phyloP scores from a whole-genome alignment of 2,888 invertebrate species.

The Cheilosia soror region DNA sequence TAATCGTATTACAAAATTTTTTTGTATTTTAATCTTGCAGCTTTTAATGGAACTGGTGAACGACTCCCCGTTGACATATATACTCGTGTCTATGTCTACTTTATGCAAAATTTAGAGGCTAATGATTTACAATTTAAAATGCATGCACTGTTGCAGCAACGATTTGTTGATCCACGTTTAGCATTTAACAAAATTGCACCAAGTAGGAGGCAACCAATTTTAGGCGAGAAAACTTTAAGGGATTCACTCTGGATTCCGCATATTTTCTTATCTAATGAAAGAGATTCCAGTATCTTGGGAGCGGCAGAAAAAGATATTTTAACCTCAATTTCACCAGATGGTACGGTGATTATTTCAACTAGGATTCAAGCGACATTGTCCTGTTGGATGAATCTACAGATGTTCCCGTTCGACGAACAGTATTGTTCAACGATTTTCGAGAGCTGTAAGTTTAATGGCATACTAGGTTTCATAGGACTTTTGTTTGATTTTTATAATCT shows the following conservation, averaged over 20 bases:
- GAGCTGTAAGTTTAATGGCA: slow-evolving; percentile 88
- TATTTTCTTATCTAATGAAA: slow-evolving; percentile 92
- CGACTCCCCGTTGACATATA: slow-evolving; percentile 88
- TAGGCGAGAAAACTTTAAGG: slow-evolving; percentile 89
- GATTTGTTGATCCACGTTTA: slow-evolving; percentile 90
- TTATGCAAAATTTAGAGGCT: slow-evolving; percentile 92
- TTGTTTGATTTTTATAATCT: slow-evolving; percentile 2
- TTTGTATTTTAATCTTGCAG: slow-evolving; percentile 53
- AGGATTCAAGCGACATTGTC: slow-evolving; percentile 92
- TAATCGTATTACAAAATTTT: too few relatives aligned
- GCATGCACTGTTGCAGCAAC: slow-evolving; percentile 91
- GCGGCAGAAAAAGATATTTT: slow-evolving; percentile 91
- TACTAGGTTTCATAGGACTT: neutral
- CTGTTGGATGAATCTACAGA: slow-evolving; percentile 93
- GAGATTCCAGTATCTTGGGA: slow-evolving; percentile 90
- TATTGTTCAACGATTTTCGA: slow-evolving; percentile 91
- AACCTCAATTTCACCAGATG: slow-evolving; percentile 91
- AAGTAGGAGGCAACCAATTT: slow-evolving; percentile 86
- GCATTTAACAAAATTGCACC: slow-evolving; percentile 89
- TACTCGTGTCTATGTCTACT: slow-evolving; percentile 91
- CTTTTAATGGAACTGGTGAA: slow-evolving; percentile 81
- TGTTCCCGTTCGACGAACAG: slow-evolving; percentile 95
- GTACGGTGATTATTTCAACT: slow-evolving; percentile 92
- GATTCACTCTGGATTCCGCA: slow-evolving; percentile 93
- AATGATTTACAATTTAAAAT: slow-evolving; percentile 94